phyloP scores from a whole-genome alignment of 2,888 invertebrate genomes.

The Sarcophaga carnaria region DNA sequence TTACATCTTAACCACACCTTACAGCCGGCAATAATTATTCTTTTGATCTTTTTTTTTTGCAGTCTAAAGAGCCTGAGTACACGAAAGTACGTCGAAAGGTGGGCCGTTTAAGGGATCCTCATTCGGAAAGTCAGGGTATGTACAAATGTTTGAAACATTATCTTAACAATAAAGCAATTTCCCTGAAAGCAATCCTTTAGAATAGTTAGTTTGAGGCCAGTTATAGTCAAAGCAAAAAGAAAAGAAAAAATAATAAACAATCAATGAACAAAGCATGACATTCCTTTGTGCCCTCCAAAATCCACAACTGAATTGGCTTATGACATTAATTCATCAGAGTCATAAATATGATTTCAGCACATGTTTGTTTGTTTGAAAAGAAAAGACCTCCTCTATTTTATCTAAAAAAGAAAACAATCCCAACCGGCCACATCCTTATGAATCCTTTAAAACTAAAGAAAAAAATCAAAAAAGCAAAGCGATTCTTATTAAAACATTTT shows the following conservation, averaged over 20 bases:
- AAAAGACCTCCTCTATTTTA: too few relatives aligned
- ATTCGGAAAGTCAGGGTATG: constrained; percentile 92
- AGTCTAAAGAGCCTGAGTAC: constrained; percentile 89
- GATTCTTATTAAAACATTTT: constrained; percentile 48
- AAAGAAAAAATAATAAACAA: constrained; percentile 26
- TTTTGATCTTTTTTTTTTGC: constrained; percentile 7
- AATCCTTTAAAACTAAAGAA: neutral
- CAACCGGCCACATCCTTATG: neutral
- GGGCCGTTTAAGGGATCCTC: constrained; percentile 89
- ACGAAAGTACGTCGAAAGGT: constrained; percentile 93
- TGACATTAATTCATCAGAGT: constrained; percentile 63
- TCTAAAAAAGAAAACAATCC: neutral
- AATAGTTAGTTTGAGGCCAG: constrained; percentile 60
- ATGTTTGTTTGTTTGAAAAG: neutral
- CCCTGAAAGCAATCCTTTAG: constrained; percentile 63
- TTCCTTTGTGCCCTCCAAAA: constrained; percentile 35
- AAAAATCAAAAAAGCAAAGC: neutral
- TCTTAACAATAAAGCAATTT: constrained; percentile 62
- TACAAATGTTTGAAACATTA: constrained; percentile 7
- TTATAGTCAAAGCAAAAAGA: neutral
- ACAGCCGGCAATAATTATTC: neutral
- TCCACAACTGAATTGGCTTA: constrained; percentile 46
- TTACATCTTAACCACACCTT: neutral
- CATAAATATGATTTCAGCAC: constrained; percentile 46
- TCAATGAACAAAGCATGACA: constrained; percentile 50